Conservation (phyloP, 2,888 invertebrate genomes). For the Cantharis lateralis region DNA sequence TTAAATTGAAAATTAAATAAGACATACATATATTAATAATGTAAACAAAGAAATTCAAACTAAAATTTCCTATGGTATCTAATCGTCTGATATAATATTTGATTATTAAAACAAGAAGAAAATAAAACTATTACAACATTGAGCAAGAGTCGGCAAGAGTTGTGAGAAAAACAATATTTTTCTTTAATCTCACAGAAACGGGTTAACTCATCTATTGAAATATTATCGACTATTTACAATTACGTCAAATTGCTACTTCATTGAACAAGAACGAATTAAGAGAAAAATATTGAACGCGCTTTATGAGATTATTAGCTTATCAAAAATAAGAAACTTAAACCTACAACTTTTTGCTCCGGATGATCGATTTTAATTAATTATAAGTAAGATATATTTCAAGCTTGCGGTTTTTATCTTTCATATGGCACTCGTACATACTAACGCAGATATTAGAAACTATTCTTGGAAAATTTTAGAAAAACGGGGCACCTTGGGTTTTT, state of each 20-base stretch:
- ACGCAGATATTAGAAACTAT: no score
- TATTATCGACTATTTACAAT: neutral
- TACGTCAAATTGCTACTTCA: neutral
- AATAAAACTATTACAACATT: neutral
- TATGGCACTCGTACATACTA: neutral
- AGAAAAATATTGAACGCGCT: neutral
- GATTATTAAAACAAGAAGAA: neutral
- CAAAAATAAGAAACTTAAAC: neutral
- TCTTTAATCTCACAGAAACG: neutral
- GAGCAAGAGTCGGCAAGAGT: neutral
- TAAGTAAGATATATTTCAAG: neutral
- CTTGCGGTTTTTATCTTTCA: neutral
- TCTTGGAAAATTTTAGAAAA: no score
- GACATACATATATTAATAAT: no score
- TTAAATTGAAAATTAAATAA: neutral
- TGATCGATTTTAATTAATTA: neutral
- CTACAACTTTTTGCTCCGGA: neutral
- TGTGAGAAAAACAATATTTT: neutral
- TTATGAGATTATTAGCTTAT: neutral
- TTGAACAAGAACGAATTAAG: neutral
- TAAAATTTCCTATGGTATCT: neutral
- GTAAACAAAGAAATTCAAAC: no score
- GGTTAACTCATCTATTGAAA: neutral
- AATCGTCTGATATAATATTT: neutral
- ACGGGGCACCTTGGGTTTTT: no score